Evolutionary conservation across 2,888 invertebrate genomes (phyloP), one percentile per base, ranked within the genome.

Genomic region (Zaprionus lineosus): DNA sequence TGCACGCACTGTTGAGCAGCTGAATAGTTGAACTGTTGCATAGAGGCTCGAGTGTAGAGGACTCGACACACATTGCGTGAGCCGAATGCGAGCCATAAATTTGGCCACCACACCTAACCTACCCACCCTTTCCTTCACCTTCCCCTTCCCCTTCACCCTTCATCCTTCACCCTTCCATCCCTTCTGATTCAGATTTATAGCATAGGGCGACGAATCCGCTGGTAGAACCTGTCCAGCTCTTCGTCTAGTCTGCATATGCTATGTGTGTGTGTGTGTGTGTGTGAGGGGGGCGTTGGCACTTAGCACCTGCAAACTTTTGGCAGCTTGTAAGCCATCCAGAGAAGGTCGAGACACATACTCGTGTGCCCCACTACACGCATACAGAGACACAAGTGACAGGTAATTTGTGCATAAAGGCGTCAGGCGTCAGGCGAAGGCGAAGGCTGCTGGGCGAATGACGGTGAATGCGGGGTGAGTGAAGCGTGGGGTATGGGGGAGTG

Each of bases 321-420:
- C 31, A 37, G 31, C n/a, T n/a, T n/a, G n/a, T n/a, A n/a, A n/a
- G n/a, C n/a, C n/a, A n/a, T n/a, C n/a, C 2, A 33, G 15, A 8
- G 3, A 2, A 2, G 16, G 15, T 7, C 6, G 15, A 16, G 14
- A 16, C 5, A 11, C 1, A 14, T 1, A 16, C n/a, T 24, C n/a
- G 15, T 12, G 16, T 6, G 28, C 26, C 52, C 48, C 37, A 19
- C 52, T 31, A 50, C 48, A 73, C 50, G 52, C 66, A 61, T 28
- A 71, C 68, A 47, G 64, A 61, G 75, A 61, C 75, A 70, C 64
- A 70, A 82, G 74, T 83, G 84, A 78, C 84, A 78, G 84, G 84
- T 78, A 83, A 78, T 83, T 79, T 79, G 84, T 71, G 81, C 65
- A 83, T 71, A 68, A 73, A 47, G 62, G 60, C 77, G 55, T 52